phyloP scores from a whole-genome alignment of 2,888 invertebrate species.

The Caenorhabditis virilis region DNA sequence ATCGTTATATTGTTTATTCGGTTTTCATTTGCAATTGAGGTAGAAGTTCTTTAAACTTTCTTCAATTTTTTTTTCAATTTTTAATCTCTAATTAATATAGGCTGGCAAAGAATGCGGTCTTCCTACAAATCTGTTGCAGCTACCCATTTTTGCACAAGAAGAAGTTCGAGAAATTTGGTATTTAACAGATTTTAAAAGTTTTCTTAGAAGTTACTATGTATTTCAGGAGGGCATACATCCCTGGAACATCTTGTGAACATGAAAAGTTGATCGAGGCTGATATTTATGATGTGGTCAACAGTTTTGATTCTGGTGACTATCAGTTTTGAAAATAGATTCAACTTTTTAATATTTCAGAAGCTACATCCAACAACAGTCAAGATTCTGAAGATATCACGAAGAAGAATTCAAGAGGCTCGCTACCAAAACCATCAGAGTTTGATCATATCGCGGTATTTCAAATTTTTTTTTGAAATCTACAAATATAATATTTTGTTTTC shows the following conservation, averaged over 20 bases:
- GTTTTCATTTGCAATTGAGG: background rate
- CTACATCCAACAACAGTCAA: slow-evolving; percentile 10
- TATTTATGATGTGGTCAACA: slow-evolving; percentile 58
- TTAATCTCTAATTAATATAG: background rate
- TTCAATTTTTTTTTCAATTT: background rate
- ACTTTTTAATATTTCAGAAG: too few species aligned
- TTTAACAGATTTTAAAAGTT: background rate
- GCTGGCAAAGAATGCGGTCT: slow-evolving; percentile 48
- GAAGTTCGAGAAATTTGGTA: slow-evolving; percentile 62
- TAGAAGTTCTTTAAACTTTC: too few species aligned
- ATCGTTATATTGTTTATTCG: background rate
- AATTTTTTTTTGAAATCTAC: background rate
- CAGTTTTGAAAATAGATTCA: too few species aligned
- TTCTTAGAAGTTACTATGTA: too few species aligned
- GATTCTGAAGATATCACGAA: too few species aligned
- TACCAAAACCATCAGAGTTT: too few species aligned
- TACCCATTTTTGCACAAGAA: slow-evolving; percentile 64
- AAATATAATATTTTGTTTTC: background rate
- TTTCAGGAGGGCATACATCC: slow-evolving; percentile 58
- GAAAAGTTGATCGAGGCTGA: slow-evolving; percentile 60
- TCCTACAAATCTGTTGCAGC: slow-evolving; percentile 47
- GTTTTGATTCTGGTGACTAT: slow-evolving; percentile 52
- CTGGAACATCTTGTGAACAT: slow-evolving; percentile 55
- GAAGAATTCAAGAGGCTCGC: background rate
- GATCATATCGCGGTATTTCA: slow-evolving; percentile 22